phyloP scores from a whole-genome alignment of 92 coral and sea anemone genomes.

The Virgularia gustaviana region DNA sequence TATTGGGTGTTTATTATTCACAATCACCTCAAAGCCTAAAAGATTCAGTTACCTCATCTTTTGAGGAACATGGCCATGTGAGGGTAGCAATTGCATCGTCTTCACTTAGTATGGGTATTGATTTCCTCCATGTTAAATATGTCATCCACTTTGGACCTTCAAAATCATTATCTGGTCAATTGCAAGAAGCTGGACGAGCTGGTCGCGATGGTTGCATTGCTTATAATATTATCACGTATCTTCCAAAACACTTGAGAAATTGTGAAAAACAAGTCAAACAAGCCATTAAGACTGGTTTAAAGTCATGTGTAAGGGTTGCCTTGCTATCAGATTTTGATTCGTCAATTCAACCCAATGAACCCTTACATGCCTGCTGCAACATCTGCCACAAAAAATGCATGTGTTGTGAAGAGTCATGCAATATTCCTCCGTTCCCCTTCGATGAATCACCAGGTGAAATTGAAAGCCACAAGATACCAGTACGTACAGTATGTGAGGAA shows the following conservation, averaged over 20 bases:
- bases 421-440: background rate
- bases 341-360: background rate
- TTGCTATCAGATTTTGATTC: slow-evolving; percentile 11
- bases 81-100: slow-evolving; percentile 32
- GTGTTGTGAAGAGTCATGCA: background rate
- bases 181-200: slow-evolving; percentile 39
- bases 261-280: slow-evolving; percentile 16
- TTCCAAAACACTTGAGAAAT: slow-evolving; percentile 13
- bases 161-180: slow-evolving; percentile 6
- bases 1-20: slow-evolving; percentile 31
- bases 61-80: slow-evolving; percentile 26
- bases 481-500: slow-evolving; percentile 3
- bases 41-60: slow-evolving; percentile 30
- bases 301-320: slow-evolving; percentile 6
- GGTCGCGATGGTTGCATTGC: slow-evolving; percentile 35
- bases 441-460: background rate
- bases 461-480: background rate
- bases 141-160: slow-evolving; percentile 46
- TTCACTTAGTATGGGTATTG: slow-evolving; percentile 40
- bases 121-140: slow-evolving; percentile 33
- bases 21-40: slow-evolving; percentile 24
- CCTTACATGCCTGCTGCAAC: slow-evolving; percentile 35
- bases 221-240: slow-evolving; percentile 17
- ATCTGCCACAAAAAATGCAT: slow-evolving; percentile 17
- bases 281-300: background rate